Base-by-base conservation (phyloP, 23 tunicate genomes). In the Ciona savignyi region DNA sequence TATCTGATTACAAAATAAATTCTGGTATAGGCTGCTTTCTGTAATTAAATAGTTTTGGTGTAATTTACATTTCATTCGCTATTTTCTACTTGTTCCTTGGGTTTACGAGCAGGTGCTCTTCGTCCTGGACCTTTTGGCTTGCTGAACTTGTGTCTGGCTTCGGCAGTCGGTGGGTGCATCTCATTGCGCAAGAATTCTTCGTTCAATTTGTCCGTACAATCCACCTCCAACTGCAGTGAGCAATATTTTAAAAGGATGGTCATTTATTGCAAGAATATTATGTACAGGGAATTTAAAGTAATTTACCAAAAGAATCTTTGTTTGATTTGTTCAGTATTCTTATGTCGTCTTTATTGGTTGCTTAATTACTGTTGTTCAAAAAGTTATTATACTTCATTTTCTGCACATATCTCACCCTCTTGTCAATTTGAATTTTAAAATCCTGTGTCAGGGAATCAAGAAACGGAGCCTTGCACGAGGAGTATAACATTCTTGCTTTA, bases 41-140 rank as follows among this genome's bases (percentile, higher is more conserved):
- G n/a, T n/a, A n/a, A n/a, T n/a, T n/a, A n/a, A n/a, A n/a, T n/a
- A n/a, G n/a, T n/a, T n/a, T n/a, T n/a, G n/a, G n/a, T n/a, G n/a
- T n/a, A n/a, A n/a, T 42, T 42, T 42, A 6, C 9, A 15, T 9
- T 6, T 42, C 56, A 42, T 42, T 42, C 56, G 9, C 56, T 15
- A 42, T 42, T 42, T 42, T 42, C 56, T 6, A 42, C 78, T 51
- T 31, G 68, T 27, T 62, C 30, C 62, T 74, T 74, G 68, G 87
- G 87, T 60, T 63, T 66, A 23, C 87, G 66, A 34, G 87, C 73
- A n/a, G 87, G 87, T 1, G 80, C 87, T 25, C 96, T 64, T 4
- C 91, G 63, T 4, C 97, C 97, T 33, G 97, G 97, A 29, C 86
- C 97, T 60, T 77, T 81, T n/a, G 97, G 97, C 71, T 91, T 91